phyloP scores from a whole-genome alignment of 2,797 vertebrate species.

The Melanotaenia pygmaea region DNA sequence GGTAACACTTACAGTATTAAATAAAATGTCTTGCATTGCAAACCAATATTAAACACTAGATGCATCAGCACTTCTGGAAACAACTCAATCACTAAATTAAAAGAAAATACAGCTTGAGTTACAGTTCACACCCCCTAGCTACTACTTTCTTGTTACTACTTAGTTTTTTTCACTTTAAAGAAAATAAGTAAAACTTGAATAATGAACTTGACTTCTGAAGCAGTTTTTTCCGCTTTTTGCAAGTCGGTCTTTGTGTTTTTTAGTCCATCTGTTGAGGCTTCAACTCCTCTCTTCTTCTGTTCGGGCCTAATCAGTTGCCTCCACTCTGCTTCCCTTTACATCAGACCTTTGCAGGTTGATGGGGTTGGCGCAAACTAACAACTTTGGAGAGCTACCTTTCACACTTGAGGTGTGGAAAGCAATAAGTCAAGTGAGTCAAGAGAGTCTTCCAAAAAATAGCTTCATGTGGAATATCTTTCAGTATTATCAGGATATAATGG shows the following conservation, averaged over 20 bases:
- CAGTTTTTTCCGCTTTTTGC: no score
- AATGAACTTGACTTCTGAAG: no score
- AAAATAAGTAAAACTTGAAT: neutral
- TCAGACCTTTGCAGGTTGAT: neutral
- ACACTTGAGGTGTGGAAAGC: neutral
- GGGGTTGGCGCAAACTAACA: neutral
- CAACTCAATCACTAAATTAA: neutral
- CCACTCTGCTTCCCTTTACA: constrained; percentile 5
- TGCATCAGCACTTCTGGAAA: neutral
- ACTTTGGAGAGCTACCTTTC: neutral
- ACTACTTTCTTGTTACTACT: neutral
- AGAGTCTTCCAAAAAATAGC: neutral
- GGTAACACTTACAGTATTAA: neutral
- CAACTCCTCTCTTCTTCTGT: neutral
- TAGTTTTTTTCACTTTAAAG: neutral
- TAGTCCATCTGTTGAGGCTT: neutral
- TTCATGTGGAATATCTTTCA: neutral
- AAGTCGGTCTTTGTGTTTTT: neutral
- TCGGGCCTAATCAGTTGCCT: neutral
- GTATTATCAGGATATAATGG: neutral
- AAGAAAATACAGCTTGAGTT: neutral
- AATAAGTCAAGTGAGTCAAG: neutral
- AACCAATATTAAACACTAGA: neutral
- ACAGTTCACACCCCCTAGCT: neutral
- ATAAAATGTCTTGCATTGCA: neutral